Evolutionary conservation across 2,888 invertebrate genomes (phyloP).

Genomic region (Spicauda simplicius): DNA sequence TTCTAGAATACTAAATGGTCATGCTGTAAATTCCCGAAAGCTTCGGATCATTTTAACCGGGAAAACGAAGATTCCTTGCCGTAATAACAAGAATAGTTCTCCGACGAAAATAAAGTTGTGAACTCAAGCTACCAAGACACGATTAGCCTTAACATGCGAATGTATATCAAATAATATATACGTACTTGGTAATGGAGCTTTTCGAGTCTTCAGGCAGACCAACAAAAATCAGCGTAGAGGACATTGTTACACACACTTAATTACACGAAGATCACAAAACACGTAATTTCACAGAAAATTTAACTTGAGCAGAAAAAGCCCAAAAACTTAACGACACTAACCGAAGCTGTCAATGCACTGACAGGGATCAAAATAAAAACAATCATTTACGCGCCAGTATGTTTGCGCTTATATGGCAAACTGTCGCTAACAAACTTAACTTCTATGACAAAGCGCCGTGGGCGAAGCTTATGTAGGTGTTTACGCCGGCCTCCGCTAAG

Average conservation of each 20-base stretch:
- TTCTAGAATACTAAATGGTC: no score
- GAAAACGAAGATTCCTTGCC: no score
- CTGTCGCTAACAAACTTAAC: slow-evolving; percentile 59
- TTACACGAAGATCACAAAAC: slow-evolving; percentile 43
- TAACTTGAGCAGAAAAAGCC: slow-evolving; percentile 39
- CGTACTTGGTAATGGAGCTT: slow-evolving; percentile 86
- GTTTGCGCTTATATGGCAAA: slow-evolving; percentile 52
- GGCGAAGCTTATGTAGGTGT: slow-evolving; percentile 68
- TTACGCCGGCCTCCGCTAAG: slow-evolving; percentile 51
- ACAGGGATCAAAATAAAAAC: slow-evolving; percentile 36
- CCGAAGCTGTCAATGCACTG: slow-evolving; percentile 35
- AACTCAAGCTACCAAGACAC: no score
- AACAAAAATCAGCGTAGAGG: slow-evolving; percentile 86
- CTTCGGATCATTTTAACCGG: no score
- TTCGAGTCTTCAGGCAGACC: slow-evolving; percentile 85
- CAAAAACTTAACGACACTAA: slow-evolving; percentile 37
- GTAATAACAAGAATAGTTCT: no score
- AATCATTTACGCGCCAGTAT: slow-evolving; percentile 60
- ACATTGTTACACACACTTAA: slow-evolving; percentile 72
- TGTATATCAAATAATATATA: slow-evolving; percentile 35
- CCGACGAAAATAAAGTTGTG: no score
- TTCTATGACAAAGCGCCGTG: slow-evolving; percentile 68
- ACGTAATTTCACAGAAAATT: slow-evolving; percentile 53
- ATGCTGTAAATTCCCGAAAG: no score
- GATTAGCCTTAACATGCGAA: not conserved